Evolutionary conservation across 2,888 invertebrate genomes (phyloP), one percentile per base, ranked within the genome.

Genomic region (Malthinus seriepunctatus): DNA sequence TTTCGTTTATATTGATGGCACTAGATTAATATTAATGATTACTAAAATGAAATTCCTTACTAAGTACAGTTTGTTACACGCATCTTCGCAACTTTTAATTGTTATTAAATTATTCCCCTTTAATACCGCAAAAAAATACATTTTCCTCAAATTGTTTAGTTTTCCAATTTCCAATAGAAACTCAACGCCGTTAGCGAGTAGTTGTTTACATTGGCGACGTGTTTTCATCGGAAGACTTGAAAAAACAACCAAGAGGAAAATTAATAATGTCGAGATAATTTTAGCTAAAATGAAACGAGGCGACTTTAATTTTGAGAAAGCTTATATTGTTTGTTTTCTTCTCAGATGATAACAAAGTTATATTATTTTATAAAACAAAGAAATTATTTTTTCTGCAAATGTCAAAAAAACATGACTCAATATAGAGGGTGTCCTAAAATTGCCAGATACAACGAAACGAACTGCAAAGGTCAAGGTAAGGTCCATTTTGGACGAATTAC

Each of bases 11-110:
- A 76, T 76, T 75, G 75, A 76, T 76, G 76, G 74, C 73, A 75
- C 74, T 75, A 75, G 75, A 76, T 76, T 75, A 74, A 75, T 75
- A 76, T 76, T 76, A 76, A 76, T 75, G 76, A 74, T 74, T 72
- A 71, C 69, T 73, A 70, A 75, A 76, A 76, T 75, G 73, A 75
- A 76, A 76, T 75, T 76, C 75, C 74, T 65, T 68, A 69, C 71
- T 70, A 71, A 71, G 72, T 72, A 73, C 73, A 68, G 67, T 70
- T 71, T 65, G 73, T 71, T 72, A 73, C 68, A 71, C 71, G 71
- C 69, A 69, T 53, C 52, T 67, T 67, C 69, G 69, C 69, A 70
- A 69, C 71, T 72, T 73, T 72, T 73, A 72, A 73, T 72, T 72
- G 71, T 71, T 70, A 71, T 71, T 12, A 8, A 39, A 5, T 39